These are phyloP conservation scores for Calosoma granatense DNA, from an alignment of 1,140 invertebrate species.

Conservation along the genomic window DNA sequence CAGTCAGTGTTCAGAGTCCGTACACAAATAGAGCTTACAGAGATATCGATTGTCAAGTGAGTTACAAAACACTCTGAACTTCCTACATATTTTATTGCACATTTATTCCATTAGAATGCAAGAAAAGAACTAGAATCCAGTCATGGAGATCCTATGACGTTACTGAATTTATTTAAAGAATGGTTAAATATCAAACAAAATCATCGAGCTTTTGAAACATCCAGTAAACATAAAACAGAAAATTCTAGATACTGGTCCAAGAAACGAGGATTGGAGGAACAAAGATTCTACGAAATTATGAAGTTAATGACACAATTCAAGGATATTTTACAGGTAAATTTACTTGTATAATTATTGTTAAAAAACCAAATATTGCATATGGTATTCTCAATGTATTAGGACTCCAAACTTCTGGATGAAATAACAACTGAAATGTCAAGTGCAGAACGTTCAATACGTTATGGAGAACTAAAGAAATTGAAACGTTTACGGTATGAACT, in stretches of 20 bases:
- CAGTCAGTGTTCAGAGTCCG: slow-evolving; percentile 86
- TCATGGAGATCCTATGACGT: slow-evolving; percentile 90
- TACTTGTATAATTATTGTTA: slow-evolving; percentile 1
- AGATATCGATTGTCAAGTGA: slow-evolving; percentile 71
- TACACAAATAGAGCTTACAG: slow-evolving; percentile 83
- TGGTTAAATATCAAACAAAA: slow-evolving; percentile 73
- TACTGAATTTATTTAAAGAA: slow-evolving; percentile 80
- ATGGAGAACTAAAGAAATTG: slow-evolving; percentile 81
- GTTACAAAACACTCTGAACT: slow-evolving; percentile 9
- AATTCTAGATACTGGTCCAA: slow-evolving; percentile 72
- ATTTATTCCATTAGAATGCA: slow-evolving; percentile 43
- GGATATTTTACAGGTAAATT: slow-evolving; percentile 61
- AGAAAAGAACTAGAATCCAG: slow-evolving; percentile 78
- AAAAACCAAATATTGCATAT: neutral
- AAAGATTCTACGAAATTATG: slow-evolving; percentile 91
- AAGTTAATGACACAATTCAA: slow-evolving; percentile 87
- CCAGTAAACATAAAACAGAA: slow-evolving; percentile 25
- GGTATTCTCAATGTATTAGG: slow-evolving; percentile 28
- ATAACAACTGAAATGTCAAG: slow-evolving; percentile 50
- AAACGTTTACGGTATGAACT: slow-evolving; percentile 63
- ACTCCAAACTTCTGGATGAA: slow-evolving; percentile 55
- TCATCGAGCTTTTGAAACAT: slow-evolving; percentile 15
- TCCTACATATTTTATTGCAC: slow-evolving; percentile 4
- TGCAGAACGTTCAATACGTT: slow-evolving; percentile 63
- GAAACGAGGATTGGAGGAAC: slow-evolving; percentile 83